Conservation (phyloP, 2,797 vertebrate genomes). For the Leucoraja ocellata region DNA sequence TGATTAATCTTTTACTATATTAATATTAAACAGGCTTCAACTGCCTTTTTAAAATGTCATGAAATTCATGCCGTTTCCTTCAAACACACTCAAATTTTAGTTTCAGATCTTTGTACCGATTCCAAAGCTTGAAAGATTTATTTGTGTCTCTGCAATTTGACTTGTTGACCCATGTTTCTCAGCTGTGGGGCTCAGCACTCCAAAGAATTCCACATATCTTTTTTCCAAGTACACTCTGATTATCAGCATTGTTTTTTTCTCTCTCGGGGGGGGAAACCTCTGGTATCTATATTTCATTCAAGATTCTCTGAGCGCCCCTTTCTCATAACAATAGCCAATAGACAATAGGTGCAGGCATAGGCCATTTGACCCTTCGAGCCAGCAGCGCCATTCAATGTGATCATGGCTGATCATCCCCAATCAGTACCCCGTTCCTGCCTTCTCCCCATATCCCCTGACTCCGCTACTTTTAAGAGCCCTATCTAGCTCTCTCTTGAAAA, state of each 20-base stretch:
- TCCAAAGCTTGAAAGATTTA: neutral
- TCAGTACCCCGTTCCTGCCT: too few relatives aligned
- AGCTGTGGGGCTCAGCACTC: neutral
- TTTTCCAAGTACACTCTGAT: neutral
- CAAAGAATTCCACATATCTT: neutral
- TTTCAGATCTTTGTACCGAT: neutral
- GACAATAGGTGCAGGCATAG: too few relatives aligned
- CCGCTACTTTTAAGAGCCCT: too few relatives aligned
- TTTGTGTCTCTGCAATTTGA: neutral
- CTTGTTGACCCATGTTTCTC: neutral
- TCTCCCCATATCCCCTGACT: too few relatives aligned
- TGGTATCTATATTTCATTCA: too few relatives aligned
- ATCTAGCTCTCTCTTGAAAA: too few relatives aligned
- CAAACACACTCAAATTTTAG: neutral
- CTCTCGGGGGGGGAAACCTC: neutral
- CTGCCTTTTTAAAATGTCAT: neutral
- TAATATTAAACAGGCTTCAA: neutral
- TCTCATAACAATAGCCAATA: too few relatives aligned
- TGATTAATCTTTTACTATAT: neutral
- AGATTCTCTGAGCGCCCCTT: too few relatives aligned
- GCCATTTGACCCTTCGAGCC: too few relatives aligned
- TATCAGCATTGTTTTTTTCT: neutral
- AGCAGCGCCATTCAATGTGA: too few relatives aligned
- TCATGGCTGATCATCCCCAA: too few relatives aligned
- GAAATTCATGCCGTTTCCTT: neutral